phyloP scores from a whole-genome alignment of 2,888 invertebrate genomes.

The Cosmopolites sordidus region DNA sequence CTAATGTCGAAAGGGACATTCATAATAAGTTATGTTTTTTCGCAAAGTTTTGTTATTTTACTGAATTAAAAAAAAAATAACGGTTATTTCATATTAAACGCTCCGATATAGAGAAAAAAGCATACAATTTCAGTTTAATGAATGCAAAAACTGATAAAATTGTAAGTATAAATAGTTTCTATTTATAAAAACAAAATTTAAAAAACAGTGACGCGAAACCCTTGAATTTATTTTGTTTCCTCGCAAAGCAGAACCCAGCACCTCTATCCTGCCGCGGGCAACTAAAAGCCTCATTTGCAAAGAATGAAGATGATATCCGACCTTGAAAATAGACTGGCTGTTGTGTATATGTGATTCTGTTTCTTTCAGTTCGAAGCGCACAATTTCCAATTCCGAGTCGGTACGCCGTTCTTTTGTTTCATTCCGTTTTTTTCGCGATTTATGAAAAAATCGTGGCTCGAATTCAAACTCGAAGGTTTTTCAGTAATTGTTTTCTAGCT shows the following conservation, averaged over 20 bases:
- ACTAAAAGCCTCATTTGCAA: slow-evolving; percentile 20
- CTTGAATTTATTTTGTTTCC: neutral
- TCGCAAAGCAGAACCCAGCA: neutral
- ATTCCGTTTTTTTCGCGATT: slow-evolving; percentile 5
- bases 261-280: neutral
- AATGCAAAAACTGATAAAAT: neutral
- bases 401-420: neutral
- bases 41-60: no score
- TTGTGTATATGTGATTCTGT: neutral
- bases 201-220: neutral
- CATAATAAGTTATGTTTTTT: no score
- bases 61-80: no score
- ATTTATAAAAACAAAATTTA: neutral
- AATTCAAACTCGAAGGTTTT: slow-evolving; percentile 6
- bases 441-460: slow-evolving; percentile 17
- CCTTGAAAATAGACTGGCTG: slow-evolving; percentile 21
- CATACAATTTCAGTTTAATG: neutral
- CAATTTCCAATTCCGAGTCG: slow-evolving; percentile 13
- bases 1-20: no score
- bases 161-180: neutral
- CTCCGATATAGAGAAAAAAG: neutral
- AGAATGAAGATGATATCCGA: slow-evolving; percentile 21
- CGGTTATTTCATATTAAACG: neutral
- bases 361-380: neutral
- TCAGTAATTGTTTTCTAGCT: neutral